Evolutionary conservation across 2,888 invertebrate genomes (phyloP).

Genomic region (Diplazon laetatorius): DNA sequence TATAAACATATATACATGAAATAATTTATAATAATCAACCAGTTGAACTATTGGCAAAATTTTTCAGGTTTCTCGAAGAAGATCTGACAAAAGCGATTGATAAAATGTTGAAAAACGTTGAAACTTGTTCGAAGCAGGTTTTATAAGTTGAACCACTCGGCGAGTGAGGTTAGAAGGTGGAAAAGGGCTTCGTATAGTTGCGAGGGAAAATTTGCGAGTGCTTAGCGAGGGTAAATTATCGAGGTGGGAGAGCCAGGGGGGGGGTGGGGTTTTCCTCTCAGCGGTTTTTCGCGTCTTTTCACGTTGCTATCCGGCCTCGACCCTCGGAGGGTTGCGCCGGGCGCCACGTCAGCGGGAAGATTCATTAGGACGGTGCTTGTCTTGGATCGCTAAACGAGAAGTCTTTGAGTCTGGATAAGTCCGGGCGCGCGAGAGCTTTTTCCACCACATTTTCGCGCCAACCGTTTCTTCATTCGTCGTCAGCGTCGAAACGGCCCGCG

Average conservation of each 20-base stretch:
- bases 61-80: too few relatives aligned
- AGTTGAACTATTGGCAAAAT: too few relatives aligned
- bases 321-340: conserved; percentile 1
- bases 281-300: neutral
- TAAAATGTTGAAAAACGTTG: neutral
- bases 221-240: conserved; percentile 65
- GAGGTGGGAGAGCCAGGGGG: too few relatives aligned
- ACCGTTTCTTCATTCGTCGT: neutral
- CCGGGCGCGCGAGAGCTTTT: conserved; percentile 15
- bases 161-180: conserved; percentile 1
- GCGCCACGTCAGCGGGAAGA: conserved; percentile 51
- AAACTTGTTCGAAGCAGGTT: neutral
- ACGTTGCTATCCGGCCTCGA: neutral
- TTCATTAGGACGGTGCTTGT: conserved; percentile 67
- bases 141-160: neutral
- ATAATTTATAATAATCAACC: too few relatives aligned
- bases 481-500: too few relatives aligned
- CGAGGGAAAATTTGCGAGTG: conserved; percentile 65
- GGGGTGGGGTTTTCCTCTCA: conserved; percentile 44
- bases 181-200: conserved; percentile 60
- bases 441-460: neutral
- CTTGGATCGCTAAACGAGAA: conserved; percentile 48
- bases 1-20: too few relatives aligned
- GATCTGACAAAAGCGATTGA: too few relatives aligned
- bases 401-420: conserved; percentile 59